phyloP scores from a whole-genome alignment of 2,888 invertebrate species.

The Brenthis hecate region DNA sequence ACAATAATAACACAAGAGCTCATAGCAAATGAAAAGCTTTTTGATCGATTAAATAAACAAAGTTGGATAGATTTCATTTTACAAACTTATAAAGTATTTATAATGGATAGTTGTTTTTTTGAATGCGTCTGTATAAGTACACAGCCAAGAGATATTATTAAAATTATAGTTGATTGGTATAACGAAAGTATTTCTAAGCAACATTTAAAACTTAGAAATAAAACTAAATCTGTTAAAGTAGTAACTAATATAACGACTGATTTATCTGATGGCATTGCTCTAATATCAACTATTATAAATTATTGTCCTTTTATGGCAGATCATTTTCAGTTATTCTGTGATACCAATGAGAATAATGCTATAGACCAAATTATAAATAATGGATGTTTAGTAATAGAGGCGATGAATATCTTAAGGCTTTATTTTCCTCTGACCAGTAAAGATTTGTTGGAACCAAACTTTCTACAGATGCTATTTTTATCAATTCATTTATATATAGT shows the following conservation, averaged over 20 bases:
- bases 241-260: slow-evolving; percentile 76
- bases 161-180: slow-evolving; percentile 67
- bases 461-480: slow-evolving; percentile 82
- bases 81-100: slow-evolving; percentile 83
- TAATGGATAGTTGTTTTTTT: slow-evolving; percentile 75
- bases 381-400: slow-evolving; percentile 77
- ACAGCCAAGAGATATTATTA: slow-evolving; percentile 58
- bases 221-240: slow-evolving; percentile 52
- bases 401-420: slow-evolving; percentile 78
- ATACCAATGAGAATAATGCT: slow-evolving; percentile 64
- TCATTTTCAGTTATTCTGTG: slow-evolving; percentile 71
- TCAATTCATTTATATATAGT: slow-evolving; percentile 79
- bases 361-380: slow-evolving; percentile 76
- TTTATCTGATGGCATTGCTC: slow-evolving; percentile 79
- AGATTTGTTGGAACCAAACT: slow-evolving; percentile 79
- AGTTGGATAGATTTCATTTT: slow-evolving; percentile 84
- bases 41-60: slow-evolving; percentile 68
- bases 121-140: slow-evolving; percentile 68
- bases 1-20: slow-evolving; percentile 58
- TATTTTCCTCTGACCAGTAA: slow-evolving; percentile 79
- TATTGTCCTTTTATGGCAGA: slow-evolving; percentile 82
- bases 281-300: slow-evolving; percentile 78
- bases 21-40: slow-evolving; percentile 53
- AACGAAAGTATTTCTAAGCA: slow-evolving; percentile 59
- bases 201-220: slow-evolving; percentile 52